Evolutionary conservation across 2,113 vertebrate genomes (phyloP).

Genomic region (Myrmecobius fasciatus): DNA sequence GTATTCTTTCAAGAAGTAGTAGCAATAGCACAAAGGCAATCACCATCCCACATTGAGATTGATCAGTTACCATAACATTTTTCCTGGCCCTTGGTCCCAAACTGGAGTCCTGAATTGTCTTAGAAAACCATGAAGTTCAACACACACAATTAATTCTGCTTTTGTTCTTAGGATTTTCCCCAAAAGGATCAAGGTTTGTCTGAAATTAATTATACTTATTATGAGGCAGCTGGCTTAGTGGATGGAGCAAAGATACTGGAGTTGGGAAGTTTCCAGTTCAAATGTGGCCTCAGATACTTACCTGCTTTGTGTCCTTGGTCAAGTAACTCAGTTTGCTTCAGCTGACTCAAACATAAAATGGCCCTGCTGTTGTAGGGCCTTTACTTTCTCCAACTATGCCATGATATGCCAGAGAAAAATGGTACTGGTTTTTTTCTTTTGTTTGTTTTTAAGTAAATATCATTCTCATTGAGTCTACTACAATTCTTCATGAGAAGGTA

Average conservation of each 20-base stretch:
- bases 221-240: not conserved
- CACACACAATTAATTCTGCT: not conserved
- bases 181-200: not conserved
- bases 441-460: not conserved
- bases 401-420: not conserved
- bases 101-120: not conserved
- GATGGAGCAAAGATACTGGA: not conserved
- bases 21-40: not conserved
- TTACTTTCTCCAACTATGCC: not conserved
- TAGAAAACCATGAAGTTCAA: not conserved
- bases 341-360: not conserved
- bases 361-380: not conserved
- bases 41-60: not conserved
- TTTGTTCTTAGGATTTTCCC: not conserved
- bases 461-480: not conserved
- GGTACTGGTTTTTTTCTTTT: not conserved
- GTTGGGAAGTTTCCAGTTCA: not conserved
- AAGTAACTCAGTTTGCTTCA: not conserved
- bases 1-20: not conserved
- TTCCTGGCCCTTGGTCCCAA: not conserved
- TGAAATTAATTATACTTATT: not conserved
- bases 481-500: not conserved
- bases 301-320: not conserved
- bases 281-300: not conserved
- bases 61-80: not conserved